Percentiles rank a stretch among this genome's conserved stretches.
These are phyloP conservation scores for Bruchidius siliquastri DNA, from an alignment of 2,888 invertebrate species.

Conservation along the genomic window DNA sequence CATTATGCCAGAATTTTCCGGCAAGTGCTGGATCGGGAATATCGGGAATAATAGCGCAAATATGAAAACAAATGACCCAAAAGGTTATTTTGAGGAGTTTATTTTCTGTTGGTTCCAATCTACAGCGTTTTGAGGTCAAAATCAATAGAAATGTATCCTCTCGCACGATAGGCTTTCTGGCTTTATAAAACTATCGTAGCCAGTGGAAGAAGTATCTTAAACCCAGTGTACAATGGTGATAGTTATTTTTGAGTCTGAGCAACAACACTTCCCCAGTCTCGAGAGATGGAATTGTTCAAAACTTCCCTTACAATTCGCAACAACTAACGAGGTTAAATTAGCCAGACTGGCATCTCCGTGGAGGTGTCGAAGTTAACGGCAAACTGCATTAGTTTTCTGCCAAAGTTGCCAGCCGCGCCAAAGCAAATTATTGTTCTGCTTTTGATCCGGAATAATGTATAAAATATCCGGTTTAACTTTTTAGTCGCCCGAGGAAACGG, in stretches of 20 bases:
- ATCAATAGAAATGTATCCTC: too few relatives aligned
- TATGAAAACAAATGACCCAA: too few relatives aligned
- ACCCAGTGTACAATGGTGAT: too few relatives aligned
- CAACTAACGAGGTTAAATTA: not conserved
- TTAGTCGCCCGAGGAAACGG: not conserved
- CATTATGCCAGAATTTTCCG: too few relatives aligned
- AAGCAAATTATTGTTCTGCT: not conserved
- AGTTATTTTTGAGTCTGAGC: not conserved
- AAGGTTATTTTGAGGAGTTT: too few relatives aligned
- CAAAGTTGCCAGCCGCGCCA: not conserved
- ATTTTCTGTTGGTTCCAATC: too few relatives aligned
- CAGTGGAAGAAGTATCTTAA: too few relatives aligned
- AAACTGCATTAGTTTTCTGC: not conserved
- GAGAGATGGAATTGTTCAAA: not conserved
- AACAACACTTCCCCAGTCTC: not conserved
- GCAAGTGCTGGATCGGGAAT: too few relatives aligned
- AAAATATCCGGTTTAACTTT: not conserved
- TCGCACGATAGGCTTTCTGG: too few relatives aligned
- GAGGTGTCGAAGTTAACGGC: not conserved
- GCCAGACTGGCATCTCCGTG: not conserved
- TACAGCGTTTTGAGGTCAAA: too few relatives aligned
- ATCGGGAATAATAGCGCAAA: too few relatives aligned
- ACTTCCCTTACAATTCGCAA: not conserved
- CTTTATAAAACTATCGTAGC: too few relatives aligned
- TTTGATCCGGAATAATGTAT: not conserved